Percentiles rank a stretch among this genome's conserved stretches.
Conservation (phyloP, 2,113 vertebrate species). For the Rhizomys pruinosus region DNA sequence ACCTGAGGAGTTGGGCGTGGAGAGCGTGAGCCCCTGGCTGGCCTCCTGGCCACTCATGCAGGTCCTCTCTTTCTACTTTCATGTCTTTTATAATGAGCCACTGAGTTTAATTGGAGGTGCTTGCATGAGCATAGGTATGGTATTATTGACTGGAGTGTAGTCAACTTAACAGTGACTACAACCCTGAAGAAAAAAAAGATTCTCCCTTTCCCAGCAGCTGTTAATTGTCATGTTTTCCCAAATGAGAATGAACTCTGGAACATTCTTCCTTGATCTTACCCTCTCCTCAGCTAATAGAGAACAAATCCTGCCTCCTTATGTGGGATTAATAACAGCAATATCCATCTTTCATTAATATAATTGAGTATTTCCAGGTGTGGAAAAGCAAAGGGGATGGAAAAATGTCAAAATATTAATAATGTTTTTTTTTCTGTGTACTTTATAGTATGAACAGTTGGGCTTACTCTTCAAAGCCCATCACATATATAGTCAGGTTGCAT, state of each 20-base stretch:
- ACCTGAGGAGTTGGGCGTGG: no score
- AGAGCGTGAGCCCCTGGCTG: no score
- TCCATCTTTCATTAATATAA: neutral
- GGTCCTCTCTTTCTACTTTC: no score
- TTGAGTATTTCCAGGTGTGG: neutral
- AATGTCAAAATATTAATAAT: neutral
- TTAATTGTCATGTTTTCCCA: neutral
- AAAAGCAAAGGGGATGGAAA: neutral
- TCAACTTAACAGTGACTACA: neutral
- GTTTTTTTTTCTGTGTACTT: neutral
- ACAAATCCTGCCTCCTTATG: neutral
- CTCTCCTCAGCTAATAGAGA: neutral
- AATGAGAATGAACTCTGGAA: neutral
- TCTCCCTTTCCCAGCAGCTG: neutral
- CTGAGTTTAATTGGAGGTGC: neutral
- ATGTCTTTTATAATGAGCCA: neutral
- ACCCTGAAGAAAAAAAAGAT: neutral
- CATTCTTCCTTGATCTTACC: neutral
- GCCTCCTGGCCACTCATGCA: no score
- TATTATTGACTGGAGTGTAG: neutral
- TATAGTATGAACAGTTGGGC: neutral
- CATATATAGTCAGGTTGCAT: neutral
- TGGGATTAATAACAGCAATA: neutral
- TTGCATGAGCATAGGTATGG: neutral
- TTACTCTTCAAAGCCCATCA: neutral